phyloP scores from a whole-genome alignment of 2,113 vertebrate genomes.

The Daphoenositta chrysoptera region DNA sequence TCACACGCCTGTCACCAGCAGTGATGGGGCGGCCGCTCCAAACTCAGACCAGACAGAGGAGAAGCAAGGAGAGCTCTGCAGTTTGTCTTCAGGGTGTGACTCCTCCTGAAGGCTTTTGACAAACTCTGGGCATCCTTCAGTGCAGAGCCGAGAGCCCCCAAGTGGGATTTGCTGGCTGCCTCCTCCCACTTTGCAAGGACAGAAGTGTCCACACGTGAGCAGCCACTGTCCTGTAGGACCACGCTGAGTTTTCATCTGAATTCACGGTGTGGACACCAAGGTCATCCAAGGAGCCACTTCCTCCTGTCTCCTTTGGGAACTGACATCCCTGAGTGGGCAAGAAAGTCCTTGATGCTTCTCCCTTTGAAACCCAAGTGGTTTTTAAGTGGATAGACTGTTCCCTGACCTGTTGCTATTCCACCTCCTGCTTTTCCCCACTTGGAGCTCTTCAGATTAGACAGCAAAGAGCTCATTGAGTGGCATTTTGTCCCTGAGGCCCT shows the following conservation, averaged over 20 bases:
- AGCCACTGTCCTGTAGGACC: not conserved
- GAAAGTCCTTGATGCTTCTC: not conserved
- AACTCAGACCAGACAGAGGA: not conserved
- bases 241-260: not conserved
- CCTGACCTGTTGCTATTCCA: not conserved
- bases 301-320: not conserved
- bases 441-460: not conserved
- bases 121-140: not conserved
- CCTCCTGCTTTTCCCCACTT: not conserved
- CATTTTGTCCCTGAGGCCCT: not conserved
- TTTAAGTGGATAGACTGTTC: not conserved
- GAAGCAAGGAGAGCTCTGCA: not conserved
- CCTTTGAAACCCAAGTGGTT: not conserved
- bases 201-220: not conserved
- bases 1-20: slow-evolving; percentile 19
- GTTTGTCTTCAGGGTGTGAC: not conserved
- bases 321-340: not conserved
- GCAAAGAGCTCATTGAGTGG: not conserved
- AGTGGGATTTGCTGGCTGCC: not conserved
- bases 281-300: not conserved
- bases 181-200: not conserved
- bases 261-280: not conserved
- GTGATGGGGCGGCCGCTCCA: not conserved
- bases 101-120: not conserved
- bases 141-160: not conserved